phyloP scores from a whole-genome alignment of 2,113 vertebrate species.

The Casuarius casuarius region DNA sequence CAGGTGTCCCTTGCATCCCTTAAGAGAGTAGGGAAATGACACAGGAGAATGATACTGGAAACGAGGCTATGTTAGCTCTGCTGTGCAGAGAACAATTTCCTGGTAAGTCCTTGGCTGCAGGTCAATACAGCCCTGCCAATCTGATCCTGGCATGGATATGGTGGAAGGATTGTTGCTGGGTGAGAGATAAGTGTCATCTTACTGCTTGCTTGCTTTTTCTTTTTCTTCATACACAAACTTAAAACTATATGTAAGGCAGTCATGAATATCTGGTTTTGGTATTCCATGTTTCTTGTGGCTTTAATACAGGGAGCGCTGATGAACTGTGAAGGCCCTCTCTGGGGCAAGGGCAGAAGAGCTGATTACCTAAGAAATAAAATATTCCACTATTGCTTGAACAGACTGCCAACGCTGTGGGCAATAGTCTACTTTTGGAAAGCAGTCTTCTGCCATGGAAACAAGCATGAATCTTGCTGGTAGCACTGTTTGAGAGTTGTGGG shows the following conservation, averaged over 20 bases:
- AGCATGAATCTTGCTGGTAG: background rate
- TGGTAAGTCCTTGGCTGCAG: background rate
- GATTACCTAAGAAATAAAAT: background rate
- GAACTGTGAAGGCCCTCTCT: background rate
- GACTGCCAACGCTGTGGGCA: fast-evolving
- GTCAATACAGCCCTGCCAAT: background rate
- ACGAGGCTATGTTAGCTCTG: background rate
- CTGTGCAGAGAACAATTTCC: fast-evolving
- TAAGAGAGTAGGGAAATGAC: fast-evolving
- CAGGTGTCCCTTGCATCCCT: too few relatives aligned
- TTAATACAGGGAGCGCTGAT: background rate
- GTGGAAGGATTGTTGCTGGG: too few relatives aligned
- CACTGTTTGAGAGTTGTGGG: background rate
- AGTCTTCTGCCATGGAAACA: background rate
- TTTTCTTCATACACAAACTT: background rate
- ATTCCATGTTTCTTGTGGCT: background rate
- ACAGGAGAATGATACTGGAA: background rate
- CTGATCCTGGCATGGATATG: fast-evolving
- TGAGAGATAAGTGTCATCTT: background rate
- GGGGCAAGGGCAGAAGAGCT: background rate
- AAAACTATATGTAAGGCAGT: background rate
- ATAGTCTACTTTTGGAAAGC: background rate
- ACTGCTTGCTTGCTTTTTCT: background rate
- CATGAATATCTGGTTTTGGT: background rate
- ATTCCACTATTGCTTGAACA: fast-evolving